Percentiles rank a stretch among this genome's conserved stretches.
Conservation (phyloP, 2,888 invertebrate genomes). For the Orthonychiurus folsomi region DNA sequence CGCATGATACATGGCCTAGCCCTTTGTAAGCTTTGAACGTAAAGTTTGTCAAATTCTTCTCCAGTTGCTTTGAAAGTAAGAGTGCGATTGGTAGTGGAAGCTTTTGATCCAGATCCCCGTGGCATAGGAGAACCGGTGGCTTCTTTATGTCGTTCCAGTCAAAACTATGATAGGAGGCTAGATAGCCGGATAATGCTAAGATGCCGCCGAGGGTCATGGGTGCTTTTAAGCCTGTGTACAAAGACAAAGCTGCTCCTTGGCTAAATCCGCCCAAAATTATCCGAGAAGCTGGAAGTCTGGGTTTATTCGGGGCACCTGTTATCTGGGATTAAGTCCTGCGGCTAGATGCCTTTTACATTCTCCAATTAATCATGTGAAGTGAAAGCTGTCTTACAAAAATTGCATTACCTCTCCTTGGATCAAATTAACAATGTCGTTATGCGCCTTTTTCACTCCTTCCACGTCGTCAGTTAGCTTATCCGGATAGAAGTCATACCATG, state of each 20-base stretch:
- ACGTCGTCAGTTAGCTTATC: not conserved
- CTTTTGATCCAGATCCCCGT: constrained; percentile 89
- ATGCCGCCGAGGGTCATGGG: constrained; percentile 76
- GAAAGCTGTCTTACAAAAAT: constrained; percentile 11
- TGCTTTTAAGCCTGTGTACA: constrained; percentile 81
- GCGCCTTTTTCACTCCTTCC: not conserved
- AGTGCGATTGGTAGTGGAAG: constrained; percentile 78
- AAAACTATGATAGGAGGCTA: constrained; percentile 80
- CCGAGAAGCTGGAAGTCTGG: constrained; percentile 71
- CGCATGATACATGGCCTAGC: constrained; percentile 72
- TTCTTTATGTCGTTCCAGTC: constrained; percentile 21
- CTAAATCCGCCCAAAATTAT: constrained; percentile 92
- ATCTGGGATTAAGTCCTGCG: too few species aligned
- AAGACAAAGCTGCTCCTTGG: constrained; percentile 90
- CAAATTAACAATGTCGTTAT: not conserved
- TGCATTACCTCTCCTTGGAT: constrained; percentile 1
- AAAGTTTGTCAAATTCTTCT: constrained; percentile 67
- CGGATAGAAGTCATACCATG: constrained; percentile 21
- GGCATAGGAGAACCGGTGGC: constrained; percentile 45
- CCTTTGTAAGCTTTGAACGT: constrained; percentile 79
- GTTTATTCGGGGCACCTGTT: too few species aligned
- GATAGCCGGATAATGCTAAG: constrained; percentile 83
- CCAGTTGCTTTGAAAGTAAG: constrained; percentile 81
- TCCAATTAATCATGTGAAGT: constrained; percentile 47
- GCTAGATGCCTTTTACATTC: too few species aligned